Evolutionary conservation across 2,888 invertebrate species (phyloP).

Genomic region (Leptogaster cylindrica): DNA sequence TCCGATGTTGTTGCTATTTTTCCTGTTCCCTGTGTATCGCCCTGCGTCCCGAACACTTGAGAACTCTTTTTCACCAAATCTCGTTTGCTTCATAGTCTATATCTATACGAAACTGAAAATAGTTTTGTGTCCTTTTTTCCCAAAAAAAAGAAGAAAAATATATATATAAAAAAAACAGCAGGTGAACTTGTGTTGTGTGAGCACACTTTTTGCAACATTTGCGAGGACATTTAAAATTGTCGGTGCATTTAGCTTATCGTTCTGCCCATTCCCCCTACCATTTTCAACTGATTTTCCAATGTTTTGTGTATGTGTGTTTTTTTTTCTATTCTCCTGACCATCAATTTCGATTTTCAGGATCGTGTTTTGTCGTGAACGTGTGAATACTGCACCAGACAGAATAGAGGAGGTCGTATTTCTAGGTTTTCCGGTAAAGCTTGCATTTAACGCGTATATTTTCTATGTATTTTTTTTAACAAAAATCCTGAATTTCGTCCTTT

Average conservation of each 20-base stretch:
- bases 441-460: conserved; percentile 1
- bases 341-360: conserved; percentile 12
- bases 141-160: too few species aligned
- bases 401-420: background rate
- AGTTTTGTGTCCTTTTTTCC: conserved; percentile 26
- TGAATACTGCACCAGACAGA: background rate
- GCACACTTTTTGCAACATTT: conserved; percentile 27
- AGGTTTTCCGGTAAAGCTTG: background rate
- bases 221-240: conserved; percentile 31
- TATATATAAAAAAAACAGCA: too few species aligned
- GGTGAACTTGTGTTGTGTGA: conserved; percentile 9
- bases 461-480: background rate
- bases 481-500: background rate
- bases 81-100: conserved; percentile 12
- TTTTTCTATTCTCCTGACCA: too few species aligned
- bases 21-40: background rate
- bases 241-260: conserved; percentile 33
- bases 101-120: conserved; percentile 26
- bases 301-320: too few species aligned
- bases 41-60: background rate
- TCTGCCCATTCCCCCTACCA: background rate
- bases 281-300: too few species aligned
- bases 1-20: background rate
- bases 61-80: conserved; percentile 4
- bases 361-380: conserved; percentile 7